Conservation (phyloP, 2,797 vertebrate species). For the Sebastes matsubarae region DNA sequence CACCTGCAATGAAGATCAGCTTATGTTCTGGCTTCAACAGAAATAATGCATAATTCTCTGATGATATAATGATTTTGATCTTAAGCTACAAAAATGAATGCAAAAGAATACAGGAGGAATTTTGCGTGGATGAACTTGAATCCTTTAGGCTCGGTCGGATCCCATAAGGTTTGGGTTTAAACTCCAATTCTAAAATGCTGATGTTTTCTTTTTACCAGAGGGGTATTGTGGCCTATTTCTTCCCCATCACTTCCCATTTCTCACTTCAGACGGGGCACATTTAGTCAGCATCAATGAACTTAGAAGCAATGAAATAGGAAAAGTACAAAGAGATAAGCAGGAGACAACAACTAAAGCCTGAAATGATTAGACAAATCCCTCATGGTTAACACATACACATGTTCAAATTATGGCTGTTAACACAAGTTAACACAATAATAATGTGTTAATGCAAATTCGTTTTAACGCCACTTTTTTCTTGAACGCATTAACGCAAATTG, state of each 20-base stretch:
- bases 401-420: too few relatives aligned
- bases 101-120: neutral
- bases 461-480: too few relatives aligned
- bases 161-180: slow-evolving; percentile 2
- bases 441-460: too few relatives aligned
- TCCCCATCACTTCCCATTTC: slow-evolving; percentile 13
- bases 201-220: slow-evolving; percentile 17
- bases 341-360: neutral
- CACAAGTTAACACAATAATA: too few relatives aligned
- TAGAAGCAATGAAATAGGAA: neutral
- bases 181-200: slow-evolving; percentile 11
- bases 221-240: slow-evolving; percentile 13
- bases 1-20: neutral
- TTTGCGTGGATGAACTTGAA: neutral
- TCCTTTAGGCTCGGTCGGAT: neutral
- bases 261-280: slow-evolving; percentile 3
- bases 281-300: neutral
- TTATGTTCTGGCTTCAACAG: neutral
- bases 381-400: neutral
- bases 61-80: neutral
- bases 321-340: neutral
- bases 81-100: neutral
- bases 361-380: neutral
- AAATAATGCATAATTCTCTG: neutral
- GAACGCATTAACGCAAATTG: too few relatives aligned